Evolutionary conservation across 2,113 vertebrate genomes (phyloP).

Genomic region (Lutjanus erythropterus): DNA sequence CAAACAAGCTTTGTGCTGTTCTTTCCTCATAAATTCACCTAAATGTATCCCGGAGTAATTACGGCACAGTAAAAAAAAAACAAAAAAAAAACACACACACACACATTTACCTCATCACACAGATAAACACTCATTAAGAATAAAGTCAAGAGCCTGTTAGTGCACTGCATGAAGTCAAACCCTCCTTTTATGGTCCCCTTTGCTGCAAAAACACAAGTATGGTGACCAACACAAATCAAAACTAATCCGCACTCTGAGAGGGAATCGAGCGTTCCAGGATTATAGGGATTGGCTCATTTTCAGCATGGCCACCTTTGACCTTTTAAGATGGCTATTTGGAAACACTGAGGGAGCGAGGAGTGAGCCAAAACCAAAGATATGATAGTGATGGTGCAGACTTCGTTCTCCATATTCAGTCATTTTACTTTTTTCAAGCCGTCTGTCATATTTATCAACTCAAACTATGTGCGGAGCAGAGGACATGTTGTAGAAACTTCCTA

Average conservation of each 20-base stretch:
- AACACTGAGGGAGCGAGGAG: constrained; percentile 3
- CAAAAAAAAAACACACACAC: too few species aligned
- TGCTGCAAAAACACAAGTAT: constrained; percentile 3
- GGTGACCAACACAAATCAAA: constrained; percentile 26
- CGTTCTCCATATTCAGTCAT: neutral
- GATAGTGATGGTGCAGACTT: neutral
- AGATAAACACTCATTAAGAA: constrained; percentile 44
- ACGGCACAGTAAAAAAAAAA: neutral
- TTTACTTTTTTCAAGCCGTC: constrained; percentile 5
- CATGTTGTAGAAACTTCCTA: too few species aligned
- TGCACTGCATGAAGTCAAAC: constrained; percentile 1
- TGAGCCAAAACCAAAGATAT: constrained; percentile 18
- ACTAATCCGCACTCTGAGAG: constrained; percentile 48
- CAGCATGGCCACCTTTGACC: constrained; percentile 39
- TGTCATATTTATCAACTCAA: constrained; percentile 13
- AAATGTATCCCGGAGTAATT: neutral
- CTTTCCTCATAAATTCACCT: constrained; percentile 23
- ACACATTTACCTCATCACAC: constrained; percentile 16
- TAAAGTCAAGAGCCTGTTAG: constrained; percentile 27
- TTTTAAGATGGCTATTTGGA: constrained; percentile 45
- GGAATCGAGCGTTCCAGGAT: constrained; percentile 19
- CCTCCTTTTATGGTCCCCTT: constrained; percentile 46
- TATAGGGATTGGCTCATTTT: constrained; percentile 50
- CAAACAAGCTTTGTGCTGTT: constrained; percentile 12
- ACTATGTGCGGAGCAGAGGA: neutral